Evolutionary conservation across 2,113 vertebrate genomes (phyloP), one percentile per base, ranked within the genome.

Genomic region (Eleginops maclovinus): DNA sequence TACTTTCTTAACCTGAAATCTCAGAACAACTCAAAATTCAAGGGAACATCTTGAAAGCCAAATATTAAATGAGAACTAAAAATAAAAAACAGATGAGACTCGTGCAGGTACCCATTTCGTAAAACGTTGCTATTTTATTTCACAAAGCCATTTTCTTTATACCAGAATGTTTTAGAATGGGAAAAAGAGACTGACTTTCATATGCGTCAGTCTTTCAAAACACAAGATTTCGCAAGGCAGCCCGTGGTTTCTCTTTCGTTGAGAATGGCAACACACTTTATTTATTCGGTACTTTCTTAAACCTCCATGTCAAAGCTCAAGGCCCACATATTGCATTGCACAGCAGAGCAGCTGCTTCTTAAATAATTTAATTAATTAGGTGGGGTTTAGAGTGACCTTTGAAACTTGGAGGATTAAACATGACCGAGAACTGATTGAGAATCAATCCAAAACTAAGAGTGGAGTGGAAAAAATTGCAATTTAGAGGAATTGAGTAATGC

Each of bases 341-440:
- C 68, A 85, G 79, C 73, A 77, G 63, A 86, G 72, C 75, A 72
- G 60, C 74, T 59, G 68, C 77, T 82, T 70, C 31, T 75, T 74
- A 26, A 87, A 79, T 87, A 81, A 91, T 91, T 88, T 75, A 82
- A 94, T 93, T 89, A 91, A 90, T 92, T 83, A 86, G 74, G 41
- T 74, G 17, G 81, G 54, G 72, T 83, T 82, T 88, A 91, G 89
- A 89, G 84, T 93, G 88, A 94, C 90, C 92, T 91, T 85, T 93
- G 71, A 74, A 87, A 88, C 83, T 76, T 74, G 43, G 74, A 79
- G 64, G 78, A 75, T 92, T 80, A 74, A 81, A 88, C 92, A 90
- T 82, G 66, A 86, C 77, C 77, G 61, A 69, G 44, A 79, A 84
- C 79, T 82, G 81, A 87, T 78, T 83, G 77, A 85, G 70, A 83